Percentiles rank a stretch among this genome's conserved stretches.
Evolutionary conservation across 2,888 invertebrate genomes (phyloP).

Genomic region (Apeira syringaria): DNA sequence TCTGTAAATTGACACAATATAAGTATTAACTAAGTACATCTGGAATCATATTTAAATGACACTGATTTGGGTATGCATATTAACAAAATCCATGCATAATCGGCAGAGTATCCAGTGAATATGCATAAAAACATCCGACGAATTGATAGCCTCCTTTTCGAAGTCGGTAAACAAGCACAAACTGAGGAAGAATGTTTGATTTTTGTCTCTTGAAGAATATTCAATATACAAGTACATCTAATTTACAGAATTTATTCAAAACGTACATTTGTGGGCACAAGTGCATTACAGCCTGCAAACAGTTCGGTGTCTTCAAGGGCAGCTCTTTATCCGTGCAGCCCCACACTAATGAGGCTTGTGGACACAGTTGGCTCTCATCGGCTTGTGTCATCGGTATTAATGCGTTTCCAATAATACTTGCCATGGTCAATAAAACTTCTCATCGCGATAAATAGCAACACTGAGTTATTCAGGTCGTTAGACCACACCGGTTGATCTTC

Average conservation of each 20-base stretch:
- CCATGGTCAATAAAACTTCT: slow-evolving; percentile 71
- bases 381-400: slow-evolving; percentile 80
- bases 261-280: background rate
- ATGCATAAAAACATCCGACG: too few relatives aligned
- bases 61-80: too few relatives aligned
- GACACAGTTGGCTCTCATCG: slow-evolving; percentile 80
- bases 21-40: too few relatives aligned
- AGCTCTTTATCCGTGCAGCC: slow-evolving; percentile 65
- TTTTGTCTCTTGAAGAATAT: too few relatives aligned
- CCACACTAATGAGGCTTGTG: slow-evolving; percentile 67
- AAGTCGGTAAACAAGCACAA: too few relatives aligned
- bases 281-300: slow-evolving; percentile 34
- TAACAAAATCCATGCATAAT: too few relatives aligned
- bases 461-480: slow-evolving; percentile 54
- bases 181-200: too few relatives aligned
- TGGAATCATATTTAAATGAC: too few relatives aligned
- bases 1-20: too few relatives aligned
- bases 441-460: slow-evolving; percentile 61
- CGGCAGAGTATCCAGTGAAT: too few relatives aligned
- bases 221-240: too few relatives aligned
- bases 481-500: slow-evolving; percentile 67
- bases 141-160: too few relatives aligned
- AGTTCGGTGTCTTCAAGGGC: slow-evolving; percentile 66
- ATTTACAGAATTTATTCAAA: background rate
- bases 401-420: slow-evolving; percentile 74